A percentile compares a stretch with the other conserved stretches of the same genome.
These are phyloP conservation scores for Illadopsis cleaveri DNA, from an alignment of 2,113 vertebrate species.

Conservation along the genomic window DNA sequence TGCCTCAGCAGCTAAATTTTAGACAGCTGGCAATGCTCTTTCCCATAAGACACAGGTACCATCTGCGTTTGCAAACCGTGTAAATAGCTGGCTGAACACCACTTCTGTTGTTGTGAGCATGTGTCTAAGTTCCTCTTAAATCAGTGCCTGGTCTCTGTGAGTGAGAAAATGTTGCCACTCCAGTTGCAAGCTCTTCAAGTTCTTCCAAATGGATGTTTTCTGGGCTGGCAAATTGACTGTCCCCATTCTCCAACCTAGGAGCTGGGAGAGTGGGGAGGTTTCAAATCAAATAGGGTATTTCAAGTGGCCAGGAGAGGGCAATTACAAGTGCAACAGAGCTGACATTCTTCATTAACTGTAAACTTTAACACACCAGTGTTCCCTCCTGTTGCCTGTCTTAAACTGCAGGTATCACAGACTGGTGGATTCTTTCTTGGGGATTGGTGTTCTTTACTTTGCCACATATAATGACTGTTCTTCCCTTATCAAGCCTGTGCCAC, in stretches of 20 bases:
- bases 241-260: background rate
- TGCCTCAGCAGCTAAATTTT: background rate
- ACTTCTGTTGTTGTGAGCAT: background rate
- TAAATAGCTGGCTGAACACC: background rate
- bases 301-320: background rate
- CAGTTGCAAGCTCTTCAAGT: background rate
- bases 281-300: background rate
- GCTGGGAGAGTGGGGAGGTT: background rate
- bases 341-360: background rate
- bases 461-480: background rate
- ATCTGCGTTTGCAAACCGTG: background rate
- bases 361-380: background rate
- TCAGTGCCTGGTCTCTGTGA: background rate
- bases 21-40: background rate
- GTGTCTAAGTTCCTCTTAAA: background rate
- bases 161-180: background rate
- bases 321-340: background rate
- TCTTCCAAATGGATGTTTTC: background rate
- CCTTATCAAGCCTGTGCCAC: background rate
- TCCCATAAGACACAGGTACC: background rate
- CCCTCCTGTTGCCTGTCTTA: background rate
- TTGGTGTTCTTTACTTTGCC: background rate
- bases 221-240: background rate
- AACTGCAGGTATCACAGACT: background rate
- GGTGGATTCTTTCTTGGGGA: background rate